Evolutionary conservation across 1,140 invertebrate species (phyloP).

Genomic region (Drosophila bifasciata): DNA sequence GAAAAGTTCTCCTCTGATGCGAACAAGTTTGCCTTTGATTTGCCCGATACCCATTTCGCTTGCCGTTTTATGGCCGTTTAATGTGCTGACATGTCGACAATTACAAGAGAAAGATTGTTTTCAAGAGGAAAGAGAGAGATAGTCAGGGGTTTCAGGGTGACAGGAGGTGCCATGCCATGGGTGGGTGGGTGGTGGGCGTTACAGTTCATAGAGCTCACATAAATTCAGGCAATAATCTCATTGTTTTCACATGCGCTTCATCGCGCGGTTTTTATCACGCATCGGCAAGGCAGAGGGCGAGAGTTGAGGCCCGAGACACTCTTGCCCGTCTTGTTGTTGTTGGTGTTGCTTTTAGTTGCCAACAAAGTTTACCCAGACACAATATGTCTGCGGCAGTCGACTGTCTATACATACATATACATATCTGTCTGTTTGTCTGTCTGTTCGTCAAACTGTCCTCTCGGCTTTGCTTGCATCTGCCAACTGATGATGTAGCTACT

Average conservation of each 20-base stretch:
- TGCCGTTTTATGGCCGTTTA: slow-evolving; percentile 76
- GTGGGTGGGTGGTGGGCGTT: background rate
- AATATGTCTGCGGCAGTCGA: slow-evolving; percentile 70
- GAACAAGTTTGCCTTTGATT: slow-evolving; percentile 80
- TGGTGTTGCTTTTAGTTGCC: slow-evolving; percentile 56
- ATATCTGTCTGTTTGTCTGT: slow-evolving; percentile 11
- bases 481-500: slow-evolving; percentile 81
- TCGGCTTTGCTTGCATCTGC: slow-evolving; percentile 66
- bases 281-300: slow-evolving; percentile 16
- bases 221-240: slow-evolving; percentile 79
- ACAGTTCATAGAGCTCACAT: slow-evolving; percentile 62
- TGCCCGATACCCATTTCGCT: slow-evolving; percentile 66
- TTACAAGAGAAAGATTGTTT: slow-evolving; percentile 57
- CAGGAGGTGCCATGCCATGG: background rate
- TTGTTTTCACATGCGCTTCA: slow-evolving; percentile 76
- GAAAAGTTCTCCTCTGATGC: slow-evolving; percentile 63
- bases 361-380: slow-evolving; percentile 79
- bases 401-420: slow-evolving; percentile 39
- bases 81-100: slow-evolving; percentile 80
- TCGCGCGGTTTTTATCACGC: slow-evolving; percentile 65
- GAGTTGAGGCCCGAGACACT: slow-evolving; percentile 48
- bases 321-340: slow-evolving; percentile 57
- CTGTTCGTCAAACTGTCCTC: slow-evolving; percentile 28
- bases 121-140: background rate
- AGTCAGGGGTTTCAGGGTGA: background rate